Evolutionary conservation across 1,140 invertebrate genomes (phyloP).

Genomic region (Uloborus diversus): DNA sequence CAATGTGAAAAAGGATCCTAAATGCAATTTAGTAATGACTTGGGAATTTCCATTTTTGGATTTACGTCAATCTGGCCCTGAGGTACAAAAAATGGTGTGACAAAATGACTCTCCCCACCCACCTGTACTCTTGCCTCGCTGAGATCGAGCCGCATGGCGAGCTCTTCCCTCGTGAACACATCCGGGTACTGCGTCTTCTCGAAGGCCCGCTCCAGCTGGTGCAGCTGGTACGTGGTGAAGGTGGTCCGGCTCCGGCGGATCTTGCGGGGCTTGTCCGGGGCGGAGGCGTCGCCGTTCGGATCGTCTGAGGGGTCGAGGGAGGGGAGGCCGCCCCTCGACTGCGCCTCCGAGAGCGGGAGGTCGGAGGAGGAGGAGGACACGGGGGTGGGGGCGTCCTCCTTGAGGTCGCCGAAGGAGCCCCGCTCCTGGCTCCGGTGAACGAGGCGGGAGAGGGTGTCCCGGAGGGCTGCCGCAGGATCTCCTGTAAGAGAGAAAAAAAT

Average conservation of each 20-base stretch:
- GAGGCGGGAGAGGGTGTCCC: constrained; percentile 39
- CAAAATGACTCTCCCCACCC: constrained; percentile 65
- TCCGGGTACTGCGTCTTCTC: constrained; percentile 85
- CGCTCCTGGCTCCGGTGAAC: constrained; percentile 27
- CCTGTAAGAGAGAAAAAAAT: neutral
- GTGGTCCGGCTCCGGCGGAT: constrained; percentile 96
- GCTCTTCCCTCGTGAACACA: constrained; percentile 92
- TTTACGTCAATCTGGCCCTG: no score
- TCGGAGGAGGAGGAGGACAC: neutral
- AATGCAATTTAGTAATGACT: no score
- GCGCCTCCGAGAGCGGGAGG: neutral
- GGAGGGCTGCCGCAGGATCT: constrained; percentile 37
- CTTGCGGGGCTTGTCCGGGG: constrained; percentile 74
- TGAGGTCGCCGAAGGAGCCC: constrained; percentile 15
- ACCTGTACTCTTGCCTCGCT: constrained; percentile 98
- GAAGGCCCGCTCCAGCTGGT: constrained; percentile 72
- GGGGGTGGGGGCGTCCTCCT: neutral
- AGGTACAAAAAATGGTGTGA: no score
- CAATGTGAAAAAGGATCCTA: no score
- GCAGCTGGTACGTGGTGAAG: constrained; percentile 98
- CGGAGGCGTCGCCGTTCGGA: constrained; percentile 64
- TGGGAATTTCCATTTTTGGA: no score
- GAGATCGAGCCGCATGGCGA: constrained; percentile 96
- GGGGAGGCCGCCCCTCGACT: neutral
- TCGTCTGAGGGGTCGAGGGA: constrained; percentile 22